Percentiles rank a stretch among this genome's conserved stretches.
Conservation (phyloP, 2,797 vertebrate genomes). For the Parotocinclus haroldoi region DNA sequence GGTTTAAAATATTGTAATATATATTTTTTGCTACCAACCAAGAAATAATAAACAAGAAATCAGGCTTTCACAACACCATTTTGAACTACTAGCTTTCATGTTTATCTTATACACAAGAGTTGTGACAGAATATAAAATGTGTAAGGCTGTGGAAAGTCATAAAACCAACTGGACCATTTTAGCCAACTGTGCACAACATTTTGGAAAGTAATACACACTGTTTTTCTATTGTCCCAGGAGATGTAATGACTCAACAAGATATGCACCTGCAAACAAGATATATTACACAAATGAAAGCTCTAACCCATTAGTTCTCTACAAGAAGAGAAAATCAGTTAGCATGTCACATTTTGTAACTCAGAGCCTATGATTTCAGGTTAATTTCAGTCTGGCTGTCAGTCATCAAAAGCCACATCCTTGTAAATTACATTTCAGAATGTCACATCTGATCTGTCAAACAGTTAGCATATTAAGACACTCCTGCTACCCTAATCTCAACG, state of each 20-base stretch:
- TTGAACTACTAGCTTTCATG: conserved; percentile 9
- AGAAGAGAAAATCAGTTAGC: no score
- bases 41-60: conserved; percentile 24
- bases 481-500: no score
- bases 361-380: no score
- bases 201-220: background rate
- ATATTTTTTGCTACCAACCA: conserved; percentile 24
- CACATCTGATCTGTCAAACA: no score
- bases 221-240: conserved; percentile 2
- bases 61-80: conserved; percentile 9
- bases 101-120: conserved; percentile 5
- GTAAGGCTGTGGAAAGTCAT: background rate
- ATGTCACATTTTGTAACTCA: no score
- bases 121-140: conserved; percentile 20
- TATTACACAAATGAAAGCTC: no score
- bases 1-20: conserved; percentile 16
- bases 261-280: no score
- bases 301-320: no score
- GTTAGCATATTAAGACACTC: no score
- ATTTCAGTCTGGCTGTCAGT: no score
- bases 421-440: no score
- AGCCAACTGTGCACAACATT: conserved; percentile 1
- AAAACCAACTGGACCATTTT: conserved; percentile 2
- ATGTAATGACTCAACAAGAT: background rate
- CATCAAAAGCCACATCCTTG: no score